Base-by-base conservation (phyloP, 2,113 vertebrate genomes). In the Dinomys branickii region DNA sequence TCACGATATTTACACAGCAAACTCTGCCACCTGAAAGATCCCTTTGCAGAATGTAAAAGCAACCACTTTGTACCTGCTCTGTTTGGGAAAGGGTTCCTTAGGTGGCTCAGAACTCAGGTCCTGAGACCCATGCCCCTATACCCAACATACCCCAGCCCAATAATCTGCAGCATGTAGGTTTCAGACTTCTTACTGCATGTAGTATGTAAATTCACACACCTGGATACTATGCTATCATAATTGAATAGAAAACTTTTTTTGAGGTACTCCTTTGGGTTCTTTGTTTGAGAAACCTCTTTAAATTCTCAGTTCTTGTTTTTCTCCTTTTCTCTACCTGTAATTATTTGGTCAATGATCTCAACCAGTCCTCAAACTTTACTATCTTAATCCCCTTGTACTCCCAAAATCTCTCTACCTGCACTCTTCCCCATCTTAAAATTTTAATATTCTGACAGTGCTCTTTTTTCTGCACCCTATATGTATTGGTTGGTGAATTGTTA, bases 1-100 rank as follows among this genome's bases (percentile, higher is more conserved):
- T 96, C 26, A 58, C 6, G 73, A 59, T 65, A 93, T 95, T 83
- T 97, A 91, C 80, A 92, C 14, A 93, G 63, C 84, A 90, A 96
- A 7, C 24, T 44, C 54, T 90, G 50, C 16, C 56, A 52, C 78
- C 41, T 85, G 24, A 75, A 28, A 52, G 22, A 93, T 65, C 47
- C 91, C 41, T 97, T 94, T 86, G 65, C 52, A 86, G 35, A 92
- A 59, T 91, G 73, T 24, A 44, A 83, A 93, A 90, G 17, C 24
- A 91, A n/a, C 30, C n/a, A 50, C 44, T 78, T 94, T 85, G 63
- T 6, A 75, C 38, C 47, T 93, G 5, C 30, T 90, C 85, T 75
- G 16, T 94, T 89, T 91, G 16, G n/a, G 11, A 3, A 1, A 14
- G 24, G 41, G 50, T 61, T 96, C 92, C 61, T 96, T 86, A 38